phyloP scores from a whole-genome alignment of 2,113 vertebrate species.

The Hipposideros armiger region DNA sequence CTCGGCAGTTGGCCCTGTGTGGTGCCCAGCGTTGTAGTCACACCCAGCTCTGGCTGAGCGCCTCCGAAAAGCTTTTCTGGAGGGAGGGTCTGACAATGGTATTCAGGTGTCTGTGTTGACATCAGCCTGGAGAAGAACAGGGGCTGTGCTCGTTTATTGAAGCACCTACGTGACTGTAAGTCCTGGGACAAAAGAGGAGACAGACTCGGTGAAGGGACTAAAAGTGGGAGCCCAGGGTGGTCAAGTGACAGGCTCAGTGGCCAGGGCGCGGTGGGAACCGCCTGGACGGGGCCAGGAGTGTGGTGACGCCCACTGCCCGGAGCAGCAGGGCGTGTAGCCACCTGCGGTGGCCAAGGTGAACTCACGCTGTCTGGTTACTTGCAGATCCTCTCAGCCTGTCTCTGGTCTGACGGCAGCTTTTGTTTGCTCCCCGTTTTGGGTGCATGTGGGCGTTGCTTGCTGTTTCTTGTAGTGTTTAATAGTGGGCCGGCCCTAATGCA shows the following conservation, averaged over 20 bases:
- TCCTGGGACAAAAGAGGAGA: background rate
- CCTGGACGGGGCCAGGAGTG: too few relatives aligned
- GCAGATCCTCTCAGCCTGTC: too few relatives aligned
- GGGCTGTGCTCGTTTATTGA: background rate
- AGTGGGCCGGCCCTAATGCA: too few relatives aligned
- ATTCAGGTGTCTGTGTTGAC: background rate
- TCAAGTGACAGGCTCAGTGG: background rate
- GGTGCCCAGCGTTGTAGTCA: too few relatives aligned
- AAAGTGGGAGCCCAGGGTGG: background rate
- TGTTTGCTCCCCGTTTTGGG: background rate
- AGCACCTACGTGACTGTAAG: too few relatives aligned
- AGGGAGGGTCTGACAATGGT: too few relatives aligned
- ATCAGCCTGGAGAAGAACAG: background rate
- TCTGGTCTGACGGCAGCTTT: background rate
- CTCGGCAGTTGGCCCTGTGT: too few relatives aligned
- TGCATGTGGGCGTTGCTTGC: background rate
- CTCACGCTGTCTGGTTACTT: too few relatives aligned
- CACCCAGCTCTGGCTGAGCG: background rate
- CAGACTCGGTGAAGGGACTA: background rate
- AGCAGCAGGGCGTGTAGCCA: fast-evolving
- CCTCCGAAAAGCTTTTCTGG: background rate
- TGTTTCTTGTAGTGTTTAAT: too few relatives aligned
- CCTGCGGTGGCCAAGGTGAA: background rate
- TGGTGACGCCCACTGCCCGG: too few relatives aligned
- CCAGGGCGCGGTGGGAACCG: too few relatives aligned